Base-by-base conservation (phyloP, 2,797 vertebrate genomes). In the Lacerta agilis region DNA sequence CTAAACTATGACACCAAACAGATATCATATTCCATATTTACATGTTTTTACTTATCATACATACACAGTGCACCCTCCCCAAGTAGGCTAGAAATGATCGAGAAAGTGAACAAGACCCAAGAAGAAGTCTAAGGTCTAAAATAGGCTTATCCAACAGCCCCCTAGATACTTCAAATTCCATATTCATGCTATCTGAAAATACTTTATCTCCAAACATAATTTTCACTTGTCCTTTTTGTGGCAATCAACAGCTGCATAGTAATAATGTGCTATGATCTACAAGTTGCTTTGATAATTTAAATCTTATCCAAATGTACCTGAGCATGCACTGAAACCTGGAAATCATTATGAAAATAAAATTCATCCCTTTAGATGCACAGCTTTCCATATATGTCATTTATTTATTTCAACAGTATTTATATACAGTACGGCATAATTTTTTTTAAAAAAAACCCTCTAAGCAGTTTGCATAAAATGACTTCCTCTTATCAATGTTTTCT, bases 161-260 rank as follows among this genome's bases (percentile, higher is more conserved):
- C 36, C 58, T 67, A 10, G 5, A 80, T 72, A 27, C 58, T 72
- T 73, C 45, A 81, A n/a, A 86, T 72, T 79, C 85, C n/a, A 72
- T 73, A 84, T 80, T 45, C n/a, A n/a, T 33, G 41, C 36, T 36
- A 27, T 73, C 67, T 27, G 29, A 33, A 78, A 79, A 23, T 72
- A 27, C 43, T 69, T 67, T 33, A 20, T 43, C 77, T 79, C 36
- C 49, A 72, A 18, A 72, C 23, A 64, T 84, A 82, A 77, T 58
- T 17, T 61, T 87, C 71, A 33, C 11, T 64, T 81, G 38, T 17
- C 67, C 7, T 67, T 67, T 67, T 29, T 29, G 15, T 36, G 79
- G 55, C 76, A 36, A 66, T 73, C 38, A 88, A 73, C 66, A 88
- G 75, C 82, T 80, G 67, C 67, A 43, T 79, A 73, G 69, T 84